Evolutionary conservation across 1,140 invertebrate species (phyloP).

Genomic region (Drosophila burlai): DNA sequence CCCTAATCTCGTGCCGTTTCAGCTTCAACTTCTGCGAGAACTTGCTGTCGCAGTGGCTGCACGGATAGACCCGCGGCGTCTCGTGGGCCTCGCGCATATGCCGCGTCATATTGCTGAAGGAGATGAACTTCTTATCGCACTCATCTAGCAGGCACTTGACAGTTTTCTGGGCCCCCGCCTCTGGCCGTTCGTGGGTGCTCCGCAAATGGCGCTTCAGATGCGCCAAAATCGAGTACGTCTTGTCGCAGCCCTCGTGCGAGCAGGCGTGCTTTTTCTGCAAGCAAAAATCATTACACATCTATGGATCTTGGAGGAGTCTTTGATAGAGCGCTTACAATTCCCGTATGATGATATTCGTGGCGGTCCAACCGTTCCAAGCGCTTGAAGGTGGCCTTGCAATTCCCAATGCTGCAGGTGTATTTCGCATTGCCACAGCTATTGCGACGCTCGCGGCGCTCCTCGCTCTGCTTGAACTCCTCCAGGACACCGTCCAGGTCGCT

Average conservation of each 20-base stretch:
- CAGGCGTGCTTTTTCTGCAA: constrained; percentile 78
- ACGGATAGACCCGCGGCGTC: constrained; percentile 65
- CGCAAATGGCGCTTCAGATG: constrained; percentile 78
- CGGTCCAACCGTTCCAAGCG: constrained; percentile 77
- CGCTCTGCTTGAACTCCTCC: constrained; percentile 50
- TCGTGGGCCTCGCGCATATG: constrained; percentile 77
- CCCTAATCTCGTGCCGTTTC: constrained; percentile 71
- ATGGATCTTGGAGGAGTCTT: neutral
- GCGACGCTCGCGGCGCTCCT: constrained; percentile 45
- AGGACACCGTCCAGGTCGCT: constrained; percentile 75
- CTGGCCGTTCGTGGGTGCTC: constrained; percentile 67
- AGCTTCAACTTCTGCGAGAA: constrained; percentile 81
- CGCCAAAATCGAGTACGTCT: constrained; percentile 71
- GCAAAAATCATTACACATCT: neutral
- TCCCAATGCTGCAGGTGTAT: constrained; percentile 64
- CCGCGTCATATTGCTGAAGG: constrained; percentile 66
- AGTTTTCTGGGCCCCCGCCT: constrained; percentile 47
- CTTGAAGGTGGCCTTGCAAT: constrained; percentile 67
- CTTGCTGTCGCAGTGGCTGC: constrained; percentile 62
- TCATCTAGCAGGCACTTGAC: constrained; percentile 61
- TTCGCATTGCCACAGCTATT: constrained; percentile 60
- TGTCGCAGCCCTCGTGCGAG: constrained; percentile 70
- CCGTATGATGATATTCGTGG: constrained; percentile 81
- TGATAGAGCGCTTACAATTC: constrained; percentile 59
- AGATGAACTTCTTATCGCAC: constrained; percentile 74